Percentiles rank a stretch among this genome's conserved stretches.
Evolutionary conservation across 2,888 invertebrate genomes (phyloP).

Genomic region (Nomada fabriciana): DNA sequence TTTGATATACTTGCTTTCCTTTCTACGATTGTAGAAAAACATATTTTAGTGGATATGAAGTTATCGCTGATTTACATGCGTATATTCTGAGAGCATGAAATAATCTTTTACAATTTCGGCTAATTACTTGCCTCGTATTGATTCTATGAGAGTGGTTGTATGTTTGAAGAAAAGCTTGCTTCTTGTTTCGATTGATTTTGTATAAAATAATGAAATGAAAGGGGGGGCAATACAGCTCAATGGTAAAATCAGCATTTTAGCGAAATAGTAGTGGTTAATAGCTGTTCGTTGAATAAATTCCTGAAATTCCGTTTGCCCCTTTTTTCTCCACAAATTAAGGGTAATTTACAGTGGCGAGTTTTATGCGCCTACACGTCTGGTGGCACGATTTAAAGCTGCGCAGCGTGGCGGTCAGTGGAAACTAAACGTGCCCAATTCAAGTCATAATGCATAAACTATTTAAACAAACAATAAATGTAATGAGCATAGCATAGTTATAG

Average conservation of each 20-base stretch:
- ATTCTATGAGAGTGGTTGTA: too few species aligned
- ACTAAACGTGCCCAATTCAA: slow-evolving; percentile 22
- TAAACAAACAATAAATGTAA: not conserved
- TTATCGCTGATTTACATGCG: too few species aligned
- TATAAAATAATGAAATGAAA: not conserved
- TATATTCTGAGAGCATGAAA: too few species aligned
- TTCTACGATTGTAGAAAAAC: too few species aligned
- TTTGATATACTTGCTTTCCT: too few species aligned
- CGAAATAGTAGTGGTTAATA: slow-evolving; percentile 14
- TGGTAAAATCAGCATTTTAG: not conserved
- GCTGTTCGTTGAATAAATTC: slow-evolving; percentile 26
- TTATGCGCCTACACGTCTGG: slow-evolving; percentile 45
- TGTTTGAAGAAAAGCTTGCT: too few species aligned
- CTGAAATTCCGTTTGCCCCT: slow-evolving; percentile 1
- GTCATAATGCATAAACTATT: slow-evolving; percentile 1
- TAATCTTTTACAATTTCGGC: too few species aligned
- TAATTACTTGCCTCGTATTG: too few species aligned
- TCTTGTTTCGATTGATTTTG: too few species aligned
- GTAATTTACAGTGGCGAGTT: slow-evolving; percentile 31
- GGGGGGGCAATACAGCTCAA: not conserved
- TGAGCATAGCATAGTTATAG: not conserved
- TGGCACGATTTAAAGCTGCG: slow-evolving; percentile 40
- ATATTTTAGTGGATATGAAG: too few species aligned
- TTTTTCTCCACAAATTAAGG: slow-evolving; percentile 26
- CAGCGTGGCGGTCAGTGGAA: not conserved